Conservation (phyloP, 2,888 invertebrate species). For the Caenorhabditis sinica region DNA sequence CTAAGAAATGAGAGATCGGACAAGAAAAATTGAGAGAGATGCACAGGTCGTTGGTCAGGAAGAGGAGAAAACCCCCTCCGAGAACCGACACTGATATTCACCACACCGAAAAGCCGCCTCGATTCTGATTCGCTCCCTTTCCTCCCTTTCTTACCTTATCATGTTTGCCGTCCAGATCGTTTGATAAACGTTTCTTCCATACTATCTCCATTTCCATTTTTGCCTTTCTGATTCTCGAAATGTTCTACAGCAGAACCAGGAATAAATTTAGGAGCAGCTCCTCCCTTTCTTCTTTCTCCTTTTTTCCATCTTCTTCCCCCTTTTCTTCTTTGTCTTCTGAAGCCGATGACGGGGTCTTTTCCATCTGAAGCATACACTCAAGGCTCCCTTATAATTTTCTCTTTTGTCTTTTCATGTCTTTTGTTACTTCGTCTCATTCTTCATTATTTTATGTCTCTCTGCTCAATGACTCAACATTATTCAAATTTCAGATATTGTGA, state of each 20-base stretch:
- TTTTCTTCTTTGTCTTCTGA: background rate
- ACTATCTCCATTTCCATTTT: slow-evolving; percentile 36
- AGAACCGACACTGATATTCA: slow-evolving; percentile 46
- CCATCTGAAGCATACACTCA: slow-evolving; percentile 7
- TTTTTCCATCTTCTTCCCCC: background rate
- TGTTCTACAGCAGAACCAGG: slow-evolving; percentile 16
- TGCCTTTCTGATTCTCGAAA: slow-evolving; percentile 38
- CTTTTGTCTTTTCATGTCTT: slow-evolving; percentile 21
- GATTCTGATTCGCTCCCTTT: slow-evolving; percentile 1
- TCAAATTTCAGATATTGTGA: slow-evolving; percentile 59
- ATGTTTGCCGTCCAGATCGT: slow-evolving; percentile 59
- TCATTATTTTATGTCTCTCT: background rate
- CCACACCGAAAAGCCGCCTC: slow-evolving; percentile 37
- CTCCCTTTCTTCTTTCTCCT: background rate
- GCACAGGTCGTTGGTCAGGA: slow-evolving; percentile 12
- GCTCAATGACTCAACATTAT: background rate
- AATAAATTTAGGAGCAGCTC: slow-evolving; percentile 8
- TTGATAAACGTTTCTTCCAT: slow-evolving; percentile 42
- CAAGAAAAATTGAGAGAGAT: slow-evolving; percentile 5
- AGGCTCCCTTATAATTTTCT: slow-evolving; percentile 25
- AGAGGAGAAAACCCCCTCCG: slow-evolving; percentile 2
- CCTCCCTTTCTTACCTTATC: slow-evolving; percentile 39
- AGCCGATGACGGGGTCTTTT: slow-evolving; percentile 21
- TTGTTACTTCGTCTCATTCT: slow-evolving; percentile 14
- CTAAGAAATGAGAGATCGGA: background rate